Evolutionary conservation across 1,140 invertebrate genomes (phyloP).

Genomic region (Zaprionus ghesquierei): DNA sequence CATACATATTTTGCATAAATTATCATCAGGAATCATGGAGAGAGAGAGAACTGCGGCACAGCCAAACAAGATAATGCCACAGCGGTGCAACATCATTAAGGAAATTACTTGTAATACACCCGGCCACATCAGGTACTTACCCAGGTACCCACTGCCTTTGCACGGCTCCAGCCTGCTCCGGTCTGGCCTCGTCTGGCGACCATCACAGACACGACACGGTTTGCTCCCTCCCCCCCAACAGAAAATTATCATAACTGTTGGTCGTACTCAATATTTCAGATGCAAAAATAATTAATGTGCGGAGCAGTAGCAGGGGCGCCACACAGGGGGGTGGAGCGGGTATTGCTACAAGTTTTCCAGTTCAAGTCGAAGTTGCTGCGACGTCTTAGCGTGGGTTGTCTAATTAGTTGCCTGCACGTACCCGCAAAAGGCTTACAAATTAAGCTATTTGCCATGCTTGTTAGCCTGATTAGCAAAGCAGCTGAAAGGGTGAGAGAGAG

Average conservation of each 20-base stretch:
- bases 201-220: no score
- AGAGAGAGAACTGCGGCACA: constrained; percentile 10
- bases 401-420: constrained; percentile 69
- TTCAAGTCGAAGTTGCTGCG: neutral
- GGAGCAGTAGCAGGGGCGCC: constrained; percentile 38
- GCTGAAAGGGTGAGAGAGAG: neutral
- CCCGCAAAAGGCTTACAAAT: constrained; percentile 63
- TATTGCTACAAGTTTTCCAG: no score
- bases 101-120: constrained; percentile 74
- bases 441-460: constrained; percentile 61
- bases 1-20: constrained; percentile 79
- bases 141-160: neutral
- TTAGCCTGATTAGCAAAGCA: constrained; percentile 51
- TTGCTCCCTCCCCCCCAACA: neutral
- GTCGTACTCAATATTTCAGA: constrained; percentile 64
- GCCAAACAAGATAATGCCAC: constrained; percentile 78
- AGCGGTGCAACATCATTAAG: constrained; percentile 78
- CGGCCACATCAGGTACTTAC: constrained; percentile 62
- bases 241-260: constrained; percentile 72
- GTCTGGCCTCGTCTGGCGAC: neutral
- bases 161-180: neutral
- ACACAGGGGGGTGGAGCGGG: no score
- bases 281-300: constrained; percentile 79
- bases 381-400: constrained; percentile 41
- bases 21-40: constrained; percentile 50